Base-by-base conservation (phyloP, 1,140 invertebrate genomes). In the Oedothorax gibbosus region DNA sequence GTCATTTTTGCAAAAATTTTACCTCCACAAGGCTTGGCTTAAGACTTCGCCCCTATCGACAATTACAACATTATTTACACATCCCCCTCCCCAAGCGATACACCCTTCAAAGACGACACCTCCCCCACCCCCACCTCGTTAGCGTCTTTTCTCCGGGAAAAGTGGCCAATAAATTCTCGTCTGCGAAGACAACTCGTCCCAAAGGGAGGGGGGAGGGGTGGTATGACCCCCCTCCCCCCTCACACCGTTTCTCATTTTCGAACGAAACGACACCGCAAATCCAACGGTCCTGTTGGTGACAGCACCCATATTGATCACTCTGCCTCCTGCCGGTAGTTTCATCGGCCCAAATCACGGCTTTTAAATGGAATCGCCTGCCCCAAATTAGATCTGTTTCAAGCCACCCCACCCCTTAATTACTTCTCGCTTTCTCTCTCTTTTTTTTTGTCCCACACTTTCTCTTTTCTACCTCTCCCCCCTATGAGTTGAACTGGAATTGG, bases 371-470 rank as follows among this genome's bases (percentile, higher is more conserved):
- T 81, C 21, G 78, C 78, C 66, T 65, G 35, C 66, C 78, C 66
- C 66, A 81, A 81, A 81, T 81, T 81, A 81, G 78, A 81, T 81
- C 78, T 71, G 65, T 71, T 81, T 71, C 78, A 50, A 64, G n/a
- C 62, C 18, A 15, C 78, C 66, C 15, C 53, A 65, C 62, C 57
- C 78, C 72, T 75, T 75, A 75, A 75, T 75, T 75, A 75, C 72
- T 50, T 50, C 8, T 56, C 65, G 65, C 20, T 66, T 21, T 11
- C 49, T n/a, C 9, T 18, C 12, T 72, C 35, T 35, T 35, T 35
- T 35, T 35, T 35, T 35, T 35, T 15, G 60, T 62, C 6, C 12
- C 72, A 35, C 72, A 75, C 53, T 60, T 49, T 51, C 18, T 57
- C 53, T 57, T 51, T 56, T n/a, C 54, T 51, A 21, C 20, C 54